A percentile compares a stretch with the other conserved stretches of the same genome.
phyloP scores from a whole-genome alignment of 2,888 invertebrate species.

The Mantis religiosa region DNA sequence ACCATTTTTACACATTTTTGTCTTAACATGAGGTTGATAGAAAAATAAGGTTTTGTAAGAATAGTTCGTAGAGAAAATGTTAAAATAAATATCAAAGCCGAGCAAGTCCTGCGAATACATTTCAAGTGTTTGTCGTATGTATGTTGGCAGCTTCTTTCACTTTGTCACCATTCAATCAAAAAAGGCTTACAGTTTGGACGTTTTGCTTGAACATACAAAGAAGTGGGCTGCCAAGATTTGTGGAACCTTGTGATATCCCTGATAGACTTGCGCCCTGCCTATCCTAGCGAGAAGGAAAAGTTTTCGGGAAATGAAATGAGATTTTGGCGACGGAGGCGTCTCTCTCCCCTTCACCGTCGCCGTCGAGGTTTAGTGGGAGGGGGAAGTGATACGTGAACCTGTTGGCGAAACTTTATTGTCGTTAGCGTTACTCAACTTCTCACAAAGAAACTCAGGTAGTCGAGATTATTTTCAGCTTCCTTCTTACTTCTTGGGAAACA shows the following conservation, averaged over 20 bases:
- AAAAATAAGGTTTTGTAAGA: too few species aligned
- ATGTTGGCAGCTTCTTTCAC: too few species aligned
- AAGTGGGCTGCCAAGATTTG: neutral
- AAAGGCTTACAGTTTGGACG: neutral
- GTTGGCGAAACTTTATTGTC: slow-evolving; percentile 6
- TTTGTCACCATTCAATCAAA: too few species aligned
- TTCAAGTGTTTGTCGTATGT: too few species aligned
- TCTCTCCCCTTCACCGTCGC: neutral
- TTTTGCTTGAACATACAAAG: neutral
- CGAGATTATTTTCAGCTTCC: neutral
- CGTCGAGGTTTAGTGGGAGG: neutral
- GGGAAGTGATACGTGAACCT: slow-evolving; percentile 7
- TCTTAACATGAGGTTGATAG: too few species aligned
- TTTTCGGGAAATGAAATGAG: slow-evolving; percentile 13
- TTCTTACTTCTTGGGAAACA: neutral
- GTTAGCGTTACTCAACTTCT: neutral
- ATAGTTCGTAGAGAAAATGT: too few species aligned
- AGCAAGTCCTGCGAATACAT: too few species aligned
- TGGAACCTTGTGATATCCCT: neutral
- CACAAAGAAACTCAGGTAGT: neutral
- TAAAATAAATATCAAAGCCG: too few species aligned
- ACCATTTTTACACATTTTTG: too few species aligned
- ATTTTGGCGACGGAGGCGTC: neutral
- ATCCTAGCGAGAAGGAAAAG: neutral
- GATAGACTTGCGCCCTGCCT: neutral